Evolutionary conservation across 2,797 vertebrate genomes (phyloP), one percentile per base, ranked within the genome.

Genomic region (Peromyscus melanophrys): DNA sequence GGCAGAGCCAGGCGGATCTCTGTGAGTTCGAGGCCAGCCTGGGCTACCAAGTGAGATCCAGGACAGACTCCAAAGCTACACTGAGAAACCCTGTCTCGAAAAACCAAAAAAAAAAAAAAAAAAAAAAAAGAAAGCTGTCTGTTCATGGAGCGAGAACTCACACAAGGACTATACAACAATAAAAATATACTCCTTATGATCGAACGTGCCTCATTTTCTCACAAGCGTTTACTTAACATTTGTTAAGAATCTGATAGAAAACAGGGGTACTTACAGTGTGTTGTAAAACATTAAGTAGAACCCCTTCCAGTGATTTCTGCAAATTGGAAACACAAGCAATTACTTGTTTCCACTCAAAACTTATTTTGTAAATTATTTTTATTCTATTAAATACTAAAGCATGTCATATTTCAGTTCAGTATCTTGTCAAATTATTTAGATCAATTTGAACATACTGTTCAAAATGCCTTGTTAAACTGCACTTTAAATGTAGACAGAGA

Each of bases 351-450:
- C 21, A 73, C 6, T 13, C 1, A 78, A n/a, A 94, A 83, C 90
- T 82, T 76, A 61, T 80, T 40, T 93, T 37, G 81, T 90, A 12
- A 81, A 43, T 59, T 34, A 81, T 1, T 92, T 81, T 89, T 40
- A 40, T 4, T 77, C 6, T n/a, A 69, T 19, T 17, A n/a, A 69
- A 81, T 94, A 40, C 19, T 37, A 65, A 65, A 37, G 9, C 8
- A 23, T 77, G n/a, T 57, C 3, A n/a, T 65, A 9, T 43, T 65
- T 77, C 19, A 83, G 34, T 9, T 82, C 14, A 63, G 8, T 71
- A 81, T 90, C 29, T 27, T 14, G 29, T 55, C 29, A 61, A 57
- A 13, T 63, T 61, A 17, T 4, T 40, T 2, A 71, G 3, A 0
- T 71, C 7, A 63, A 71, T 37, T 71, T 37, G 17, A 25, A 71